Percentiles rank a stretch among this genome's conserved stretches.
Evolutionary conservation across 2,113 vertebrate genomes (phyloP).

Genomic region (Asarcornis scutulata): DNA sequence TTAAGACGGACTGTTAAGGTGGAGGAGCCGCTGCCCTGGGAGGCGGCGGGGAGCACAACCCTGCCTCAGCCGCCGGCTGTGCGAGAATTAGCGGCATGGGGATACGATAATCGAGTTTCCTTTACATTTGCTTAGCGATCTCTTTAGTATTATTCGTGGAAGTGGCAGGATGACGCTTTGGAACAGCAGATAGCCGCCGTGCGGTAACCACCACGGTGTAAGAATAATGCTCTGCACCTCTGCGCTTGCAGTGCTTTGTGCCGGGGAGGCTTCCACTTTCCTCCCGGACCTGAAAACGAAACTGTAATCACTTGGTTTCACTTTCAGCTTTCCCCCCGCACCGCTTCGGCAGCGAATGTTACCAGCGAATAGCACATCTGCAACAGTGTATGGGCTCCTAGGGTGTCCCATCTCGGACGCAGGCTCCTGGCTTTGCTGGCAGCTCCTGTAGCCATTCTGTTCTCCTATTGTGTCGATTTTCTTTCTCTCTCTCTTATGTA

Average conservation of each 20-base stretch:
- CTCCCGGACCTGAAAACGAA: conserved; percentile 13
- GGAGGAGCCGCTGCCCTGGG: neutral
- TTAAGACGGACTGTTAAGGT: conserved; percentile 15
- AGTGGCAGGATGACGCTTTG: neutral
- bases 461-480: too few species aligned
- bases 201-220: neutral
- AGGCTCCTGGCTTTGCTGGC: neutral
- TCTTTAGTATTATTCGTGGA: neutral
- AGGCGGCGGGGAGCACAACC: neutral
- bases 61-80: neutral
- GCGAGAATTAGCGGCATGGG: accelerated
- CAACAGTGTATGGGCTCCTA: neutral
- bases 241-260: neutral
- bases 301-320: conserved; percentile 31
- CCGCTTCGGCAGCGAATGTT: neutral
- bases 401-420: accelerated
- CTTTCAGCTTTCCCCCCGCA: conserved; percentile 33
- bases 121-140: neutral
- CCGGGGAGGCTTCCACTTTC: neutral
- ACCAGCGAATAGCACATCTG: neutral
- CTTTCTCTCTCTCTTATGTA: accelerated
- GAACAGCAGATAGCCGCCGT: neutral
- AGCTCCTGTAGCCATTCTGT: neutral
- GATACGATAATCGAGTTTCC: neutral
- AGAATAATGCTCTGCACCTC: neutral